A percentile compares a stretch with the other conserved stretches of the same genome.
These are phyloP conservation scores for Pempheris klunzingeri DNA, from an alignment of 2,797 vertebrate species.

Conservation along the genomic window DNA sequence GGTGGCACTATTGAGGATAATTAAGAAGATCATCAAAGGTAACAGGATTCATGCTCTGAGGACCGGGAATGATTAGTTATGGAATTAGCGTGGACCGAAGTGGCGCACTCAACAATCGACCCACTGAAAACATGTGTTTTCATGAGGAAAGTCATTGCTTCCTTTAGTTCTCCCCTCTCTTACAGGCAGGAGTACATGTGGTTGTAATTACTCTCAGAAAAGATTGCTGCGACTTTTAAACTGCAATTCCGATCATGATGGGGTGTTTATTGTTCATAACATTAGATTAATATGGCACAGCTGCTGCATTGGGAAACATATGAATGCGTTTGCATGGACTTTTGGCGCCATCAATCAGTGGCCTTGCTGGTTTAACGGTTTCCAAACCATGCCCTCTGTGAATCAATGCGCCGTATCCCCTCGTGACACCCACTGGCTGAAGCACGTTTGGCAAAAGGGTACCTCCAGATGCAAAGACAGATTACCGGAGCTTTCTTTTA, in stretches of 20 bases:
- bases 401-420: conserved; percentile 44
- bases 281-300: conserved; percentile 78
- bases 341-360: conserved; percentile 73
- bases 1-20: neutral
- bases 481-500: conserved; percentile 52
- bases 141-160: conserved; percentile 44
- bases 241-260: conserved; percentile 74
- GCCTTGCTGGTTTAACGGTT: conserved; percentile 59
- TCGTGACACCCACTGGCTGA: conserved; percentile 51
- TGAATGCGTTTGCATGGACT: conserved; percentile 66
- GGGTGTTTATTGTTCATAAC: conserved; percentile 82
- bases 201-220: conserved; percentile 71
- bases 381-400: conserved; percentile 53
- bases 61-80: neutral
- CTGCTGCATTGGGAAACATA: conserved; percentile 70
- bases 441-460: conserved; percentile 54
- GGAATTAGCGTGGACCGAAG: neutral
- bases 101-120: neutral
- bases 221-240: conserved; percentile 71
- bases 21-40: neutral
- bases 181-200: conserved; percentile 68
- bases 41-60: neutral
- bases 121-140: conserved; percentile 15
- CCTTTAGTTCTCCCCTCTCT: conserved; percentile 41
- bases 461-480: conserved; percentile 41